These are phyloP conservation scores for Vireo altiloquus DNA, from an alignment of 2,113 vertebrate species.

Conservation along the genomic window DNA sequence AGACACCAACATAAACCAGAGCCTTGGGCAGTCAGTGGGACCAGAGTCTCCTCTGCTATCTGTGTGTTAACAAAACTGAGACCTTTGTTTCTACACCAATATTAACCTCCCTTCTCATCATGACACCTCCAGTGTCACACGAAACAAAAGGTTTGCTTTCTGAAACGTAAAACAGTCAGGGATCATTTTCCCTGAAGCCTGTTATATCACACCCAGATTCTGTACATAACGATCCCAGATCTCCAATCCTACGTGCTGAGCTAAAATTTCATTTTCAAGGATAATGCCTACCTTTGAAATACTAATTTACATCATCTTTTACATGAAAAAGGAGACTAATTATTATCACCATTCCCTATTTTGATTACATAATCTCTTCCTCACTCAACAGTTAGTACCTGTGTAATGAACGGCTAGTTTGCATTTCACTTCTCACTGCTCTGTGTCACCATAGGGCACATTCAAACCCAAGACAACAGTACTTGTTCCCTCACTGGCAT, in stretches of 20 bases:
- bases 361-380: not conserved
- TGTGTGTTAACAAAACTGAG: not conserved
- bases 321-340: not conserved
- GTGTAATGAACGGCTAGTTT: not conserved
- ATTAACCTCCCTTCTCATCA: not conserved
- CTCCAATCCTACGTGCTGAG: not conserved
- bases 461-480: not conserved
- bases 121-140: not conserved
- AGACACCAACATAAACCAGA: not conserved
- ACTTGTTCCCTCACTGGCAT: not conserved
- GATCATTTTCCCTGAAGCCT: not conserved
- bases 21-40: not conserved
- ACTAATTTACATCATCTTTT: not conserved
- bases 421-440: not conserved
- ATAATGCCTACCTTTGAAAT: not conserved
- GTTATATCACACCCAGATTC: not conserved
- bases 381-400: not conserved
- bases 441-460: not conserved
- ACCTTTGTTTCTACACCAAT: not conserved
- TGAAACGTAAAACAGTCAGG: not conserved
- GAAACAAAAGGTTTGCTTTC: not conserved
- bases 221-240: not conserved
- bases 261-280: not conserved
- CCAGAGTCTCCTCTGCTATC: not conserved
- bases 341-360: not conserved